A percentile compares a stretch with the other conserved stretches of the same genome.
Evolutionary conservation across 1,140 invertebrate genomes (phyloP).

Genomic region (Geopemphigus sp.): DNA sequence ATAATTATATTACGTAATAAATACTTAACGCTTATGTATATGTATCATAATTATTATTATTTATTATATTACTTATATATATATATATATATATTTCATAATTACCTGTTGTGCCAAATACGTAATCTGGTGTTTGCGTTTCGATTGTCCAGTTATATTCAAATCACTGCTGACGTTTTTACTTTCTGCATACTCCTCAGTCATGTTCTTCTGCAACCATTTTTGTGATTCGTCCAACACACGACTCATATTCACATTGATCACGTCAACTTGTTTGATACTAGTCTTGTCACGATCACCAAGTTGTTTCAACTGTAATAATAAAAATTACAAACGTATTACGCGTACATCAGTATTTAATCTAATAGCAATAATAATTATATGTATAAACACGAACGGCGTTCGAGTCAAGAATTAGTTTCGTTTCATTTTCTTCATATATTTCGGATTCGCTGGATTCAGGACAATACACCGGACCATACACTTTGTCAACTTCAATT

Average conservation of each 20-base stretch:
- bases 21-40: no score
- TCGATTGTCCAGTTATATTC: constrained; percentile 69
- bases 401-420: constrained; percentile 14
- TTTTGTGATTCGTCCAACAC: constrained; percentile 75
- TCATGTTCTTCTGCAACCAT: constrained; percentile 77
- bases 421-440: constrained; percentile 54
- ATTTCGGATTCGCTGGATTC: constrained; percentile 25
- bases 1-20: background rate
- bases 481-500: constrained; percentile 46
- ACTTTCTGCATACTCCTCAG: constrained; percentile 67
- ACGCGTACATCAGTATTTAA: background rate
- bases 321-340: background rate
- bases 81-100: background rate
- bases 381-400: constrained; percentile 17
- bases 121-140: constrained; percentile 91
- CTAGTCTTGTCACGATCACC: constrained; percentile 56
- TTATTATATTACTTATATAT: no score
- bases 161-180: constrained; percentile 61
- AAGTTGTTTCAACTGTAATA: constrained; percentile 57
- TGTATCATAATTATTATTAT: no score
- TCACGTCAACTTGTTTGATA: constrained; percentile 62
- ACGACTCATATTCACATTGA: constrained; percentile 81
- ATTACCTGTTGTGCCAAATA: constrained; percentile 74
- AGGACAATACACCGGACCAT: constrained; percentile 48
- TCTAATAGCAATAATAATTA: background rate